These are phyloP conservation scores for Frieseomelitta varia DNA, from an alignment of 1,140 invertebrate species.

Conservation along the genomic window DNA sequence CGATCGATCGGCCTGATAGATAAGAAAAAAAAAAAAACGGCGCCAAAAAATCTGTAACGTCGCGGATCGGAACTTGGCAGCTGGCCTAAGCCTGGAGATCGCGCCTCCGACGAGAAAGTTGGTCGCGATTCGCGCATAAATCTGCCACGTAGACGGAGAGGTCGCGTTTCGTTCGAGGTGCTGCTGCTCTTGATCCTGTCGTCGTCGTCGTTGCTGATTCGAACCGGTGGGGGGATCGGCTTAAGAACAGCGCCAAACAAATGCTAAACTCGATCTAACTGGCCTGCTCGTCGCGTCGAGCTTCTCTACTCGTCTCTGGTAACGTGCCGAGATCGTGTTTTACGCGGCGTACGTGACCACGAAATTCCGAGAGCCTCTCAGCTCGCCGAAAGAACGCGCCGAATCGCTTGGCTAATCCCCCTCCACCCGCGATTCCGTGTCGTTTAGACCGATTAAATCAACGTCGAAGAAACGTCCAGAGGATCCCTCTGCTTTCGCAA, in stretches of 20 bases:
- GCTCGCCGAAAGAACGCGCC: background rate
- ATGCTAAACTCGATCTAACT: conserved; percentile 74
- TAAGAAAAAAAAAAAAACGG: too few relatives aligned
- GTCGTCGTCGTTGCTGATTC: background rate
- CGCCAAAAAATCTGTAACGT: conserved; percentile 11
- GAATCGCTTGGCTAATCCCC: conserved; percentile 21
- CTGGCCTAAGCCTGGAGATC: conserved; percentile 45
- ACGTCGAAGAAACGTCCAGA: background rate
- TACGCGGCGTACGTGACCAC: conserved; percentile 75
- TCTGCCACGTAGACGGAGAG: conserved; percentile 53
- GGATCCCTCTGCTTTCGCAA: background rate
- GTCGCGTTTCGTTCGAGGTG: conserved; percentile 62
- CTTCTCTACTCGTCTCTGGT: background rate
- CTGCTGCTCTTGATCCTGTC: conserved; percentile 63
- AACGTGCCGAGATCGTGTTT: conserved; percentile 72
- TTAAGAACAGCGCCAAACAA: conserved; percentile 67
- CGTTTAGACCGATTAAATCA: conserved; percentile 12
- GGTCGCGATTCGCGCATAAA: conserved; percentile 68
- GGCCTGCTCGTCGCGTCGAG: conserved; percentile 18
- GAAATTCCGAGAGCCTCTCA: conserved; percentile 45
- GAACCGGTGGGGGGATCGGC: conserved; percentile 3
- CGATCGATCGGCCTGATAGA: background rate
- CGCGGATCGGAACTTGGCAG: conserved; percentile 19
- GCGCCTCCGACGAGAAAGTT: conserved; percentile 24
- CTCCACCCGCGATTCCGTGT: background rate